phyloP scores from a whole-genome alignment of 2,797 vertebrate species.

The Poecilia picta region DNA sequence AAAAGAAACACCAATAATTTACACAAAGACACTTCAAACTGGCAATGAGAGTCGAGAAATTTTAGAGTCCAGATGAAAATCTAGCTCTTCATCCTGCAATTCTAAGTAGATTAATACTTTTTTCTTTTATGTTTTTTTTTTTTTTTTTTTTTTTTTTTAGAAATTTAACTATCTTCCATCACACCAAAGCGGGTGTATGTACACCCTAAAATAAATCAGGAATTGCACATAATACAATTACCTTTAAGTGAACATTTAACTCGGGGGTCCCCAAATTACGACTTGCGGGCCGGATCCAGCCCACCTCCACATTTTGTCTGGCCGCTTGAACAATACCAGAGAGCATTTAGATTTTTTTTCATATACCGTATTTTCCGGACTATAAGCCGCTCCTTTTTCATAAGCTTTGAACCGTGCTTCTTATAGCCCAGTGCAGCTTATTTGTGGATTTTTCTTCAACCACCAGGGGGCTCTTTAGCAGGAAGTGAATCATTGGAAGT shows the following conservation, averaged over 20 bases:
- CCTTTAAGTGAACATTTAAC: background rate
- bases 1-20: constrained; percentile 19
- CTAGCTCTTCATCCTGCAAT: constrained; percentile 33
- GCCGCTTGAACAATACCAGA: no score
- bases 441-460: no score
- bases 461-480: no score
- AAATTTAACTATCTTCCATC: background rate
- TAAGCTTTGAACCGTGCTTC: no score
- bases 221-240: background rate
- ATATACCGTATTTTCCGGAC: no score
- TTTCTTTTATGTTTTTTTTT: background rate
- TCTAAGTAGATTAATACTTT: constrained; percentile 26
- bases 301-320: no score
- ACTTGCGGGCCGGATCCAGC: no score
- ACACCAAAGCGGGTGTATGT: background rate
- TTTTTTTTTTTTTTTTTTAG: background rate
- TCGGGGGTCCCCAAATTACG: no score
- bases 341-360: no score
- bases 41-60: constrained; percentile 14
- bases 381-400: no score
- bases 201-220: background rate
- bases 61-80: constrained; percentile 38
- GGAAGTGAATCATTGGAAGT: no score
- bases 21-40: constrained; percentile 51
- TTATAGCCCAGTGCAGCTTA: no score